Percentiles rank a stretch among this genome's conserved stretches.
Conservation (phyloP, 1,140 invertebrate species). For the Euglossa dilemma region DNA sequence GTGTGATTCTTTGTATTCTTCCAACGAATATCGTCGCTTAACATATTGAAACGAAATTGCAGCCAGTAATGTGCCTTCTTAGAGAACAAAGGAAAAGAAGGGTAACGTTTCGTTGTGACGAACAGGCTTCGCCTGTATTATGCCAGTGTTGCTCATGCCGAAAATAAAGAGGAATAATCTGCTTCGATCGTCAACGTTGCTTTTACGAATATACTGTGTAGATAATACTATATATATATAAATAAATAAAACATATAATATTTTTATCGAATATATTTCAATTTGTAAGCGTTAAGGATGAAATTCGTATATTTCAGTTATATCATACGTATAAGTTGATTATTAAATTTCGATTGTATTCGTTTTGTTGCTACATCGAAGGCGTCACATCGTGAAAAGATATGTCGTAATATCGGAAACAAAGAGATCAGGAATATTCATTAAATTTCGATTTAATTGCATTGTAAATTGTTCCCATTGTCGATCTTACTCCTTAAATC, state of each 20-base stretch:
- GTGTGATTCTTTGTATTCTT: slow-evolving; percentile 58
- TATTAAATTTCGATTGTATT: background rate
- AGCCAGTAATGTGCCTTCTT: slow-evolving; percentile 36
- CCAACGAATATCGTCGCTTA: slow-evolving; percentile 43
- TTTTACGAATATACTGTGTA: slow-evolving; percentile 1
- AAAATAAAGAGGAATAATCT: background rate
- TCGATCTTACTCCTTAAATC: background rate
- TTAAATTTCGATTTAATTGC: background rate
- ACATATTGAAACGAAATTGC: slow-evolving; percentile 58
- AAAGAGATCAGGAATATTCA: background rate
- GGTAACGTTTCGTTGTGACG: background rate
- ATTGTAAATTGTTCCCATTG: background rate
- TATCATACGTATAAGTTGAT: background rate
- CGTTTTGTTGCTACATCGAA: background rate
- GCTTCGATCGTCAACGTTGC: slow-evolving; percentile 10
- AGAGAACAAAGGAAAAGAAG: background rate
- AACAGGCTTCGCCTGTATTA: background rate
- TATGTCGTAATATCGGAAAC: background rate
- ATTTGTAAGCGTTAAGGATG: slow-evolving; percentile 8
- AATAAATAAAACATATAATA: slow-evolving; percentile 7
- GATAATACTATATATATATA: background rate
- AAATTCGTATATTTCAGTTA: background rate
- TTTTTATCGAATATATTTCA: slow-evolving; percentile 19
- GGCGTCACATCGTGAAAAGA: background rate
- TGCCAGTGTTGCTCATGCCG: no score